A percentile compares a stretch with the other conserved stretches of the same genome.
Conservation (phyloP, 2,113 vertebrate genomes). For the Corythoichthys haematopterus region DNA sequence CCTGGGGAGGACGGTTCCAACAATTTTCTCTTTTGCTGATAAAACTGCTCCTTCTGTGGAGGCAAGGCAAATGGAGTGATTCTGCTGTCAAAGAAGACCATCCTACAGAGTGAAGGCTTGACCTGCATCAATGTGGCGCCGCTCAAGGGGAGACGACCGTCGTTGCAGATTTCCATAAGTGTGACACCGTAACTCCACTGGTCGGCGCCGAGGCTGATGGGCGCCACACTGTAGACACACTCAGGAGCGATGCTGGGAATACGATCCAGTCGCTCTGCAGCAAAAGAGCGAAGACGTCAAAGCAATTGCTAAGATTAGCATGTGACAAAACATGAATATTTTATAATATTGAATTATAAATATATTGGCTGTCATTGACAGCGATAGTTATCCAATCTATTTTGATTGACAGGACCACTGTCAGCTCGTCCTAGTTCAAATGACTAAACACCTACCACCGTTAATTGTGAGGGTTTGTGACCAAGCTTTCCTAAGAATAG, state of each 20-base stretch:
- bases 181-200: conserved; percentile 93
- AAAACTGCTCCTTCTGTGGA: conserved; percentile 87
- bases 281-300: background rate
- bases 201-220: conserved; percentile 70
- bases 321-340: background rate
- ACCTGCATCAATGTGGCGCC: conserved; percentile 77
- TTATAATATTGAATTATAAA: background rate
- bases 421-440: too few species aligned
- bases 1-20: conserved; percentile 78
- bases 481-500: too few species aligned
- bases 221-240: conserved; percentile 65
- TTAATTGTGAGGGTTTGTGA: too few species aligned
- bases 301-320: background rate
- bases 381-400: too few species aligned
- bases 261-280: conserved; percentile 82
- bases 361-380: background rate
- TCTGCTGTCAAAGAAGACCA: background rate
- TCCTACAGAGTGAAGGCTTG: background rate
- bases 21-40: conserved; percentile 78
- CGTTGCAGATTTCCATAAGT: conserved; percentile 88
- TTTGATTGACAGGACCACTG: too few species aligned
- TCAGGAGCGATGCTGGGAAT: conserved; percentile 94
- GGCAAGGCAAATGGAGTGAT: background rate
- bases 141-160: conserved; percentile 80
- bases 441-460: too few species aligned